Evolutionary conservation across 1,140 invertebrate genomes (phyloP), one percentile per base, ranked within the genome.

Genomic region (Harlomillsia oculata): DNA sequence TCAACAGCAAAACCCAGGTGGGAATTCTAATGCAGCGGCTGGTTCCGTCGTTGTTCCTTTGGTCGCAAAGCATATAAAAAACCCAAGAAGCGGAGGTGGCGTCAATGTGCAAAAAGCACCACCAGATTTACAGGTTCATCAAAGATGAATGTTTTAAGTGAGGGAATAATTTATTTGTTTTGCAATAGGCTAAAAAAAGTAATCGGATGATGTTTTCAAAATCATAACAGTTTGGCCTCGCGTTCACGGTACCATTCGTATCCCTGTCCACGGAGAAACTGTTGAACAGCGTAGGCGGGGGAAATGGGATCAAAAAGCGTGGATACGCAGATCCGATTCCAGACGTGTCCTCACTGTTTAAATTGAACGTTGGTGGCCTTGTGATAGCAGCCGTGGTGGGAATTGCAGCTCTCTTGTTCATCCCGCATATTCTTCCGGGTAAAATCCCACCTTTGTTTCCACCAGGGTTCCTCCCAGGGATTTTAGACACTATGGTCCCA

Each of bases 241-340:
- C 63, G 1, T 62, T 65, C 49, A 65, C 63, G 3, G 59, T 65
- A 20, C 63, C 63, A 1, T 65, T 65, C 28, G 54, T 65, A 1
- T 59, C 56, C 2, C 29, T 65, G n/a, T 61, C 63, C 13, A 65
- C 63, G 14, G 56, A 65, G 25, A 44, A 51, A 21, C 53, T 65
- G 1, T 8, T 59, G 6, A 18, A 26, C 13, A 50, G 45, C 21
- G 21, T 29, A 13, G 52, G 52, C 3, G 43, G 32, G 8, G 30
- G 37, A 2, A 20, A 20, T 29, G 21, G 44, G 14, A 18, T 34
- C 2, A 32, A 48, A 14, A 56, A 41, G n/a, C n/a, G n/a, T n/a
- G n/a, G n/a, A n/a, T n/a, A n/a, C n/a, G n/a, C n/a, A n/a, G 37
- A 45, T 40, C 36, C 49, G 16, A 37, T 41, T 20, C 32, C 49